These are phyloP conservation scores for Ancistrus triradiatus DNA, from an alignment of 2,113 vertebrate genomes.

Conservation along the genomic window DNA sequence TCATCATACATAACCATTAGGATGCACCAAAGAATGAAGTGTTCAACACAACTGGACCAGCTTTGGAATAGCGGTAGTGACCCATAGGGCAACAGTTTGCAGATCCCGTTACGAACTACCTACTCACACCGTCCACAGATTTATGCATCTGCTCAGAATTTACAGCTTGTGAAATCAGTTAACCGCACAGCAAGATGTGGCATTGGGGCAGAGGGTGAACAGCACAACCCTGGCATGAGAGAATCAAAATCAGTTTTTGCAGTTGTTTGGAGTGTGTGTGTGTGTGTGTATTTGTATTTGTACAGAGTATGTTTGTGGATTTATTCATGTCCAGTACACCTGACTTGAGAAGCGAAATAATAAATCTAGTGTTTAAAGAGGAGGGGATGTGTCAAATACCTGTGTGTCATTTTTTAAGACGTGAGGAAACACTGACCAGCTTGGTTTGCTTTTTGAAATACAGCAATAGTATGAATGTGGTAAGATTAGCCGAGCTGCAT, in stretches of 20 bases:
- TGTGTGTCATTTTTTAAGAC: conserved; percentile 68
- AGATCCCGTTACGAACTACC: conserved; percentile 50
- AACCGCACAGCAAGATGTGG: conserved; percentile 47
- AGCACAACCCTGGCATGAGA: conserved; percentile 33
- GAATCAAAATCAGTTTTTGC: not conserved
- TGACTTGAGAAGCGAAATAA: conserved; percentile 52
- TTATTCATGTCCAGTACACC: conserved; percentile 46
- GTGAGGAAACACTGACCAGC: conserved; percentile 59
- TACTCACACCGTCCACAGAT: conserved; percentile 53
- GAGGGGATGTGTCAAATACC: conserved; percentile 66
- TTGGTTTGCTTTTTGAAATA: conserved; percentile 60
- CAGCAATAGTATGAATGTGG: conserved; percentile 43
- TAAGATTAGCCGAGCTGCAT: not conserved
- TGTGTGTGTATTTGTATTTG: not conserved
- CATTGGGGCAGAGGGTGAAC: conserved; percentile 9
- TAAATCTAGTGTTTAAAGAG: conserved; percentile 64
- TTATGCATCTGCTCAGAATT: conserved; percentile 65
- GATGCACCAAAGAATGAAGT: conserved; percentile 10
- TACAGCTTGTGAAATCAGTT: conserved; percentile 65
- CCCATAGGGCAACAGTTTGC: conserved; percentile 57
- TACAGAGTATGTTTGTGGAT: conserved; percentile 8
- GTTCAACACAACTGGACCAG: conserved; percentile 29
- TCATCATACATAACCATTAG: too few relatives aligned
- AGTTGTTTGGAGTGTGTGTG: not conserved
- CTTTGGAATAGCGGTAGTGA: conserved; percentile 61